Evolutionary conservation across 1,140 invertebrate species (phyloP), one percentile per base, ranked within the genome.

Genomic region (Fopius arisanus): DNA sequence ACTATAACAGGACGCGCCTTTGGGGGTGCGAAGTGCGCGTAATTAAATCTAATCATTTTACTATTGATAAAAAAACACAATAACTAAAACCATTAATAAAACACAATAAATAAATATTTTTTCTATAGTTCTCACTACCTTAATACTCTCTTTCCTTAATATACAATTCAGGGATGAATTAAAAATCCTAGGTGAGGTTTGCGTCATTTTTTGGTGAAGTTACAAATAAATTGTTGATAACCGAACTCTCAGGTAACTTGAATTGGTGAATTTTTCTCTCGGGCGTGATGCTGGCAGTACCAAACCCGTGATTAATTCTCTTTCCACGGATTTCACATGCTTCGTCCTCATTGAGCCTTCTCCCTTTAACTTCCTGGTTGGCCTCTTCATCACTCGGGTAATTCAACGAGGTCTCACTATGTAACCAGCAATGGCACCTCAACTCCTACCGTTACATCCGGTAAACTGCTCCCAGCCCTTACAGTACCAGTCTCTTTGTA

Each of bases 261-360:
- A 9, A n/a, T 48, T n/a, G n/a, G 6, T 48, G 43, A 16, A n/a
- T 9, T 10, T 43, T 5, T 37, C n/a, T 43, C 37, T 51, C 41
- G 28, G 40, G 68, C 37, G 48, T 37, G 29, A 69, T 67, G 33
- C 6, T 63, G n/a, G n/a, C n/a, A n/a, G 3, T 7, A 31, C 29
- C 29, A 31, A 7, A 7, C 3, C 7, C 29, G 3, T 37, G 62
- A 43, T 74, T 68, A 51, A 65, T 70, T 54, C 54, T 19, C 33
- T 75, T 69, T 23, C 16, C 29, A n/a, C 62, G 48, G 43, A 68
- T 51, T 41, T 43, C 48, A 31, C 23, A 41, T 73, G 16, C 43
- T 40, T 54, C 51, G 29, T 33, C 54, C 28, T 40, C 31, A 63
- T 41, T 67, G 26, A 48, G 29, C 21, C 23, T 26, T 59, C 54